Evolutionary conservation across 2,113 vertebrate species (phyloP), one percentile per base, ranked within the genome.

Genomic region (Vireo altiloquus): DNA sequence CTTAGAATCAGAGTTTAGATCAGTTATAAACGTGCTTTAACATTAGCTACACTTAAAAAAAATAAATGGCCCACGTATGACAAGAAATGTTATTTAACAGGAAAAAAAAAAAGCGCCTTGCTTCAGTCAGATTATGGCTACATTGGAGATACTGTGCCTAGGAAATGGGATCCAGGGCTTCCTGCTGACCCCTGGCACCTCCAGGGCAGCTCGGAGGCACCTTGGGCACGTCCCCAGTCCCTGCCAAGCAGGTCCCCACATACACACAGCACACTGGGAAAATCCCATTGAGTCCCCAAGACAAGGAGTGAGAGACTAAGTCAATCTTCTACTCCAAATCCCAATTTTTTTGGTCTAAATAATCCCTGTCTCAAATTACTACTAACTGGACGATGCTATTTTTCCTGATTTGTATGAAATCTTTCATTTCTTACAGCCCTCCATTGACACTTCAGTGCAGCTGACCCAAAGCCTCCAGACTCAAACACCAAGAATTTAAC

Each of bases 401-500:
- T 90, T 35, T 61, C 71, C 19, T 63, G 6, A 92, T 31, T 44
- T 15, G 10, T 15, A 47, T 1, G 15, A 69, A 84, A 39, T 10
- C 10, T 64, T 70, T 20, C 3, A 35, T 25, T 70, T 53, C 10
- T 42, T 65, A 19, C n/a, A 46, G 35, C 25, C 47, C 25, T 74
- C 75, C 42, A 16, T 8, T 17, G 8, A 68, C 54, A 66, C 44
- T 8, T 39, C 1, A 3, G 46, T 4, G 20, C 3, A n/a, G 69
- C 56, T 78, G 77, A 71, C 39, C 81, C 64, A 69, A 53, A 79
- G 77, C 80, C 77, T 89, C 56, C 49, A 66, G 78, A 63, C 40
- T 23, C 80, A 85, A 85, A 91, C 74, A 87, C 50, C 1, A 33
- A 44, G 75, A 61, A 91, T 82, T 53, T 70, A 60, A 95, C 95